Conservation (phyloP, 1,140 invertebrate genomes). For the Drosophila fuyamai region DNA sequence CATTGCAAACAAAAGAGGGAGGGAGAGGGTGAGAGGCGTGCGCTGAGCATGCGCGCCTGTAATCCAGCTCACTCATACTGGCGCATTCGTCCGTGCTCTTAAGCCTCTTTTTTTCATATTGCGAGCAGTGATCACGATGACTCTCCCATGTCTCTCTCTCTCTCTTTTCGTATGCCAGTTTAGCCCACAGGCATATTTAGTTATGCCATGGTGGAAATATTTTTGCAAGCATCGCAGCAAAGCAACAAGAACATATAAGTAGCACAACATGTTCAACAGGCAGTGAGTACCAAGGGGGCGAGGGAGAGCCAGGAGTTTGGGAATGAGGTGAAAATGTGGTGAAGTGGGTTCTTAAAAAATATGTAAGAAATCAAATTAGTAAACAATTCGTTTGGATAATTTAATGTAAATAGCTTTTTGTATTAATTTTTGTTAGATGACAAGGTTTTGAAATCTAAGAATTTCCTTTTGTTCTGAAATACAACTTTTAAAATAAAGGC, state of each 20-base stretch:
- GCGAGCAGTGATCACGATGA: slow-evolving; percentile 2
- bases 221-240: slow-evolving; percentile 23
- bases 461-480: too few species aligned
- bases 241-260: slow-evolving; percentile 45
- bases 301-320: slow-evolving; percentile 8
- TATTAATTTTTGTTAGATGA: too few species aligned
- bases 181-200: slow-evolving; percentile 61
- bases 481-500: too few species aligned
- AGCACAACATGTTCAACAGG: slow-evolving; percentile 57
- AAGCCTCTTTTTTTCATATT: slow-evolving; percentile 9
- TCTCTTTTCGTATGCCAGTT: slow-evolving; percentile 50
- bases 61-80: slow-evolving; percentile 45
- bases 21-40: slow-evolving; percentile 48
- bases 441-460: too few species aligned
- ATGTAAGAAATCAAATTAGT: too few species aligned
- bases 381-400: too few species aligned
- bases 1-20: slow-evolving; percentile 77
- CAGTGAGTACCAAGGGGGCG: background rate
- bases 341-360: background rate
- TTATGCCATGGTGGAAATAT: slow-evolving; percentile 61
- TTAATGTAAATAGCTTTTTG: too few species aligned
- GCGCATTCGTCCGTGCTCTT: slow-evolving; percentile 38
- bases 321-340: slow-evolving; percentile 18
- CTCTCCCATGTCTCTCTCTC: background rate
- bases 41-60: slow-evolving; percentile 62